Base-by-base conservation (phyloP, 2,797 vertebrate genomes). In the Sylvilagus floridanus region DNA sequence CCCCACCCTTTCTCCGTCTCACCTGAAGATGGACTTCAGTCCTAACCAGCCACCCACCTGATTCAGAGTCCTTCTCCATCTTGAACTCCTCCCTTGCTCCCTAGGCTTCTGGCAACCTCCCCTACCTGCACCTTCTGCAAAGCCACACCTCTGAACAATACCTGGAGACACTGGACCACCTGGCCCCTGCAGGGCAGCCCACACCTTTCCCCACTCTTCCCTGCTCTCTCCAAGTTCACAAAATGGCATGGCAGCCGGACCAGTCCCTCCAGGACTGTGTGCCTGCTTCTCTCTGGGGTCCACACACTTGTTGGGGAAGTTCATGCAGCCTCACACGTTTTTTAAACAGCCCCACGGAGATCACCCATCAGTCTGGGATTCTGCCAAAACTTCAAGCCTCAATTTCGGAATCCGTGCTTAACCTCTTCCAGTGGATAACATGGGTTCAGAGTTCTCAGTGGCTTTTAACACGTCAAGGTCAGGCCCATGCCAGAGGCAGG, bases 401-500 rank as follows among this genome's bases (percentile, higher is more conserved):
- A 69, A 89, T 68, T 84, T 90, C 88, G 75, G 65, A 94, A 85
- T 84, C 88, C 17, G 62, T 83, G 60, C 66, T 78, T 63, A 68
- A 60, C 54, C 91, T 68, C 47, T 71, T 79, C 37, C 28, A 8
- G n/a, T 42, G 28, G 22, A 60, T n/a, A 93, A 73, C 26, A 62
- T 52, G 32, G 78, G 72, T 35, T 28, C 84, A 76, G 63, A 93
- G 50, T 66, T 89, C 32, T 50, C 81, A 66, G 54, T 12, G 24
- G 68, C 6, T 68, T 92, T 85, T 92, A 68, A 52, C 8, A 52
- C 10, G 47, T 19, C 63, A 84, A 57, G 62, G 47, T 84, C 26
- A 95, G 73, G 94, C 47, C 28, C 47, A 76, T 66, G 52, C 22
- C 81, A 91, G 62, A 81, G 60, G 42, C 90, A 75, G 32, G 68